These are phyloP conservation scores for Temnothorax rugatulus DNA, from an alignment of 2,888 invertebrate genomes.

Conservation along the genomic window DNA sequence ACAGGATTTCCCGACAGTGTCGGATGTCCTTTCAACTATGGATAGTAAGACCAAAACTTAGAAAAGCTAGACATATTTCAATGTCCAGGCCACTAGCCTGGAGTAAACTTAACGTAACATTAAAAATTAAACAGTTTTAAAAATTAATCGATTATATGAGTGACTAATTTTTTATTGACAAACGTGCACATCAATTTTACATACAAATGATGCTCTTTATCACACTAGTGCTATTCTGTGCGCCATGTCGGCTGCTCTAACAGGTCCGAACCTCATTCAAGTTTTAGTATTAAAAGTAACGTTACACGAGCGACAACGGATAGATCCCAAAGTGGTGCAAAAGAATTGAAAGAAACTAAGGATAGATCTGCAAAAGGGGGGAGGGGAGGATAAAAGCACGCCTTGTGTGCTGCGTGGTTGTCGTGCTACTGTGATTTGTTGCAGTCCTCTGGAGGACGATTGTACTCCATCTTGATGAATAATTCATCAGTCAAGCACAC, in stretches of 20 bases:
- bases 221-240: background rate
- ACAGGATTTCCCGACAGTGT: conserved; percentile 25
- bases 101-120: background rate
- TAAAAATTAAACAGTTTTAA: conserved; percentile 5
- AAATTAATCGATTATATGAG: background rate
- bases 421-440: conserved; percentile 72
- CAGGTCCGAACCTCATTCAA: background rate
- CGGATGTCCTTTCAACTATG: conserved; percentile 7
- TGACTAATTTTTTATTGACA: background rate
- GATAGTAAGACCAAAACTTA: conserved; percentile 12
- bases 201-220: background rate
- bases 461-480: conserved; percentile 70
- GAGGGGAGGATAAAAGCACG: conserved; percentile 7
- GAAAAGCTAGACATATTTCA: conserved; percentile 3
- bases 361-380: background rate
- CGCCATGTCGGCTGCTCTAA: background rate
- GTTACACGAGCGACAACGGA: background rate
- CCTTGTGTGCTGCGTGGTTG: conserved; percentile 53
- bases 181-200: background rate
- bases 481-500: conserved; percentile 71
- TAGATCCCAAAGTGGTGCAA: background rate
- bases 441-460: conserved; percentile 63
- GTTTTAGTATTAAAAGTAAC: conserved; percentile 15
- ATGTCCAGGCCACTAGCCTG: background rate
- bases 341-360: conserved; percentile 37